phyloP scores from a whole-genome alignment of 2,888 invertebrate genomes.

The Pheosia gnoma region DNA sequence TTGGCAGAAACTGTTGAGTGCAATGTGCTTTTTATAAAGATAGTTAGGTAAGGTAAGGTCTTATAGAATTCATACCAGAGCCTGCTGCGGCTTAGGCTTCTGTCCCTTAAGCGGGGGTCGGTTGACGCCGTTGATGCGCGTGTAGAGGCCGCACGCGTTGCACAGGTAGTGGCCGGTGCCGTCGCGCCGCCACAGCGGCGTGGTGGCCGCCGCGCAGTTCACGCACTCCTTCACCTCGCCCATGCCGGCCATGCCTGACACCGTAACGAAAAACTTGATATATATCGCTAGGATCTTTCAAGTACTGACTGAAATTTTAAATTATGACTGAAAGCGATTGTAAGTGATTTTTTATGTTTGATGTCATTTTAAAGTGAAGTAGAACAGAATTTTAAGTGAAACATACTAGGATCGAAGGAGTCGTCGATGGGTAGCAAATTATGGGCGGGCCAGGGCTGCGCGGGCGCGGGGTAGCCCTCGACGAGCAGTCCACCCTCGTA shows the following conservation, averaged over 20 bases:
- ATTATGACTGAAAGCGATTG: no score
- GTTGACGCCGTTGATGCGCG: slow-evolving; percentile 88
- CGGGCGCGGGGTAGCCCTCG: slow-evolving; percentile 68
- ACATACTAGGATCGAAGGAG: slow-evolving; percentile 76
- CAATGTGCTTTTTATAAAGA: no score
- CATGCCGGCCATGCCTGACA: slow-evolving; percentile 71
- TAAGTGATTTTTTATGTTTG: no score
- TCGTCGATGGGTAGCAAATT: slow-evolving; percentile 77
- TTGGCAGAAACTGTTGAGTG: no score
- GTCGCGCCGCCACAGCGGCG: slow-evolving; percentile 99
- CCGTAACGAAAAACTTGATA: neutral
- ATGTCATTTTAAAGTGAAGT: no score
- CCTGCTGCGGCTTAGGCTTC: slow-evolving; percentile 86
- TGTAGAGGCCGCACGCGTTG: slow-evolving; percentile 99
- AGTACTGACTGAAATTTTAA: no score
- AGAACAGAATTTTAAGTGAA: neutral
- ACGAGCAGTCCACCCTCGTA: slow-evolving; percentile 77
- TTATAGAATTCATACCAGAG: slow-evolving; percentile 58
- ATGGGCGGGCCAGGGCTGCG: slow-evolving; percentile 77
- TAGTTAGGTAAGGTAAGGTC: no score
- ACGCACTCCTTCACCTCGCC: slow-evolving; percentile 93
- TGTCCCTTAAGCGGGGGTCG: slow-evolving; percentile 88
- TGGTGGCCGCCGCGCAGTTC: slow-evolving; percentile 96
- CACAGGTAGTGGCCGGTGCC: slow-evolving; percentile 99
- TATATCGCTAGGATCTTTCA: neutral